Conservation (phyloP, 2,113 vertebrate species). For the Crotalus tigris region DNA sequence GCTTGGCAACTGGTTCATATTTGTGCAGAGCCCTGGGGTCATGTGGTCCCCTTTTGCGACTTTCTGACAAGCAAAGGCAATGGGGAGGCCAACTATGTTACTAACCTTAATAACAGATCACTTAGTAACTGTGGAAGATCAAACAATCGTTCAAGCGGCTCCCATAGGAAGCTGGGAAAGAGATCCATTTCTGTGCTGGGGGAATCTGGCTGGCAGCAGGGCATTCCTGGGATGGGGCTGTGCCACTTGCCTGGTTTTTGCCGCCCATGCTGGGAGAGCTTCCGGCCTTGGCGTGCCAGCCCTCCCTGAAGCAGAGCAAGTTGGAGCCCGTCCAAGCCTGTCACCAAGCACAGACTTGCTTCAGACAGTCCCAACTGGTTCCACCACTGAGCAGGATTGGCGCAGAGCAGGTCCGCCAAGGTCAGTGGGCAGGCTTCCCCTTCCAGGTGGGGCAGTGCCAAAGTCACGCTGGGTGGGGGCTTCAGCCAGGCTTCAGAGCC, state of each 20-base stretch:
- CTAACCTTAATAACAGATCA: background rate
- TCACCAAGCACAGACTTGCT: background rate
- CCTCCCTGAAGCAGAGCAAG: background rate
- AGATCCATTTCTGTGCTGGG: background rate
- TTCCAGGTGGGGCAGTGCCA: background rate
- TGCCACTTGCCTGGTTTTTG: background rate
- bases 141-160: background rate
- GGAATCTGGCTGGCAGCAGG: background rate
- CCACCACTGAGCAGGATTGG: too few species aligned
- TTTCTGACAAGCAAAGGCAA: background rate
- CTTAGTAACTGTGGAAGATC: background rate
- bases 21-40: background rate
- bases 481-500: too few species aligned
- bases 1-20: too few species aligned
- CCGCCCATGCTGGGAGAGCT: background rate
- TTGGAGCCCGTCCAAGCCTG: background rate
- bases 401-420: background rate
- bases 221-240: background rate
- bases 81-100: background rate
- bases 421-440: background rate
- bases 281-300: background rate
- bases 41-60: background rate
- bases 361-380: background rate
- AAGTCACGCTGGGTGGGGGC: background rate
- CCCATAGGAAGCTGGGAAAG: too few species aligned